These are phyloP conservation scores for Notamacropus eugenii DNA, from an alignment of 2,797 vertebrate genomes.

Conservation along the genomic window DNA sequence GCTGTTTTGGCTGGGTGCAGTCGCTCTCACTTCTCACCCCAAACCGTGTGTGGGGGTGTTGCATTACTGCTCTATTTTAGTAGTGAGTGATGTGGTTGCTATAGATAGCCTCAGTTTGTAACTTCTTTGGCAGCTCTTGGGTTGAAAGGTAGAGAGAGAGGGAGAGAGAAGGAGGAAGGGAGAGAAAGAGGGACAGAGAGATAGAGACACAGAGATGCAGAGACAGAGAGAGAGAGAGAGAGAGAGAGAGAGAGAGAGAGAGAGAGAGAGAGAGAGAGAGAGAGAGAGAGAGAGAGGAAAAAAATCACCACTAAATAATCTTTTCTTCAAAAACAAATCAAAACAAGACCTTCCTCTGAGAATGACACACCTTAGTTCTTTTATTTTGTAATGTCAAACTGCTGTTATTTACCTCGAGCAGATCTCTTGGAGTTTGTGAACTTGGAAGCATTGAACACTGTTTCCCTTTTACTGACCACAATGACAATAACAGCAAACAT, in stretches of 20 bases:
- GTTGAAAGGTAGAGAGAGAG: constrained; percentile 68
- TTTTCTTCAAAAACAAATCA: constrained; percentile 45
- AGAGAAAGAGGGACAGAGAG: constrained; percentile 32
- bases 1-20: not conserved
- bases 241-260: no score
- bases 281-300: not conserved
- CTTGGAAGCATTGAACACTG: not conserved
- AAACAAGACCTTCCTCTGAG: constrained; percentile 33
- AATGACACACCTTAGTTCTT: constrained; percentile 43
- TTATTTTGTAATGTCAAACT: not conserved
- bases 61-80: constrained; percentile 52
- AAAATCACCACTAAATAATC: constrained; percentile 25
- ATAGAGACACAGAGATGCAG: not conserved
- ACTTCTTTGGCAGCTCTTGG: constrained; percentile 65
- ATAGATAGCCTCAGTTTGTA: constrained; percentile 65
- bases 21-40: constrained; percentile 12
- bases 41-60: constrained; percentile 7
- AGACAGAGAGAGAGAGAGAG: constrained; percentile 55
- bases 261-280: constrained; percentile 55
- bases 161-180: not conserved
- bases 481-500: not conserved
- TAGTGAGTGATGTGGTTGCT: constrained; percentile 72
- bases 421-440: not conserved
- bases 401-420: not conserved
- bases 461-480: not conserved